A percentile compares a stretch with the other conserved stretches of the same genome.
phyloP scores from a whole-genome alignment of 1,140 invertebrate genomes.

The Papilio polytes region DNA sequence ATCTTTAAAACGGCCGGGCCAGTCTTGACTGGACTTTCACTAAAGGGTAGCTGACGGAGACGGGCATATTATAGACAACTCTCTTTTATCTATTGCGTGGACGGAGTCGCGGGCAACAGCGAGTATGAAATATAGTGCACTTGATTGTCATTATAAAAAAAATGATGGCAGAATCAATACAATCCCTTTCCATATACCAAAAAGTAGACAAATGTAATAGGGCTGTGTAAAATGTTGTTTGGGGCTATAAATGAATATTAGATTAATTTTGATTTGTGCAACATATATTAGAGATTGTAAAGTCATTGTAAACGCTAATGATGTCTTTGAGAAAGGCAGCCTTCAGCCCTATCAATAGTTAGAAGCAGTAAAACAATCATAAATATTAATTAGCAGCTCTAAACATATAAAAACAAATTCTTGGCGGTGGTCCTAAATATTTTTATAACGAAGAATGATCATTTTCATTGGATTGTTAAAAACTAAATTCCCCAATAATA shows the following conservation, averaged over 20 bases:
- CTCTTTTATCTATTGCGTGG: no score
- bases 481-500: slow-evolving; percentile 25
- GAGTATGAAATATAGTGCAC: not conserved
- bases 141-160: not conserved
- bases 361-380: slow-evolving; percentile 64
- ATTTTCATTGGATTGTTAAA: slow-evolving; percentile 39
- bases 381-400: slow-evolving; percentile 57
- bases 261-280: slow-evolving; percentile 28
- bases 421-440: slow-evolving; percentile 59
- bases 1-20: no score
- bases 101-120: no score
- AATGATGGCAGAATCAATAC: not conserved
- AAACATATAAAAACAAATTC: slow-evolving; percentile 50
- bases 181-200: not conserved
- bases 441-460: slow-evolving; percentile 48
- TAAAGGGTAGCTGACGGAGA: no score
- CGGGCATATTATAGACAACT: no score
- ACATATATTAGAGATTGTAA: slow-evolving; percentile 66
- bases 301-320: slow-evolving; percentile 61
- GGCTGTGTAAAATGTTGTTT: not conserved
- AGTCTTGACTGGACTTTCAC: no score
- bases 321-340: slow-evolving; percentile 52
- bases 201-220: not conserved
- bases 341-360: slow-evolving; percentile 50
- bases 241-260: not conserved